These are phyloP conservation scores for Euplagia quadripunctaria DNA, from an alignment of 2,888 invertebrate species.

Conservation along the genomic window DNA sequence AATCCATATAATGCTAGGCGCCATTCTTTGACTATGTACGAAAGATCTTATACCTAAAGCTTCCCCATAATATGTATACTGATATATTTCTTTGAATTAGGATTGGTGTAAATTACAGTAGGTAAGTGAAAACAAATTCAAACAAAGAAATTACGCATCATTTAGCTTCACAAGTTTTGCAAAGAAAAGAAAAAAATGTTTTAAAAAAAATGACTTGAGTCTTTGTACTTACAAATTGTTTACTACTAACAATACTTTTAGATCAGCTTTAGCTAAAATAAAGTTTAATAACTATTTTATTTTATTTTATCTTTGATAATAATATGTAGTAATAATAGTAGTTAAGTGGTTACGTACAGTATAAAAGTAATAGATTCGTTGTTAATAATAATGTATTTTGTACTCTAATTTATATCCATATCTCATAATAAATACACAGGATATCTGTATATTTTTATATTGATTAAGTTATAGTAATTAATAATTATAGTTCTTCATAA, in stretches of 20 bases:
- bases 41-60: conserved; percentile 34
- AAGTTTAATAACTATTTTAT: neutral
- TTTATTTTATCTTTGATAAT: neutral
- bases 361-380: too few species aligned
- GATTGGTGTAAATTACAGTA: neutral
- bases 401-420: too few species aligned
- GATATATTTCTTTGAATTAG: neutral
- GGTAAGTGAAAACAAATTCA: neutral
- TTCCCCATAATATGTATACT: conserved; percentile 16
- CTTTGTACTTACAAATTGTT: too few species aligned
- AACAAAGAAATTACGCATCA: neutral
- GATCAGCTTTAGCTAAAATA: too few species aligned
- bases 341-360: too few species aligned
- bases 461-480: too few species aligned
- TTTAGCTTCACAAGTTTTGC: neutral
- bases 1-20: conserved; percentile 36
- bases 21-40: conserved; percentile 42
- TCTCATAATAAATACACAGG: too few species aligned
- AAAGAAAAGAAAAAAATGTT: neutral
- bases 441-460: too few species aligned
- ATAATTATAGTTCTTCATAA: too few species aligned
- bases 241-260: too few species aligned
- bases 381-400: too few species aligned
- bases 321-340: too few species aligned
- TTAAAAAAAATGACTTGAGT: neutral